Percentiles rank a stretch among this genome's conserved stretches.
These are phyloP conservation scores for Formica selysi DNA, from an alignment of 1,140 invertebrate genomes.

Conservation along the genomic window DNA sequence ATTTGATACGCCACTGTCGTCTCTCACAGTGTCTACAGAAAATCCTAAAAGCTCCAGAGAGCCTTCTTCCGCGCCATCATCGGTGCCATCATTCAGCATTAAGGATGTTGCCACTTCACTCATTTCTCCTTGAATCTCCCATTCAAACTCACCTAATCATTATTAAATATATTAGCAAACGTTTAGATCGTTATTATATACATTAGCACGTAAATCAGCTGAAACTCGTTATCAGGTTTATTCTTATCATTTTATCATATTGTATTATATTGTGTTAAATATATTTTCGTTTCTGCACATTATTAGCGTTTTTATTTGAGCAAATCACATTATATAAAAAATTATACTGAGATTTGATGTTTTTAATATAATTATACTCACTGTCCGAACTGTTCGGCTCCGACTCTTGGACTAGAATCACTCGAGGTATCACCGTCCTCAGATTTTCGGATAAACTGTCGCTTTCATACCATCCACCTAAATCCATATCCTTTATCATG, in stretches of 20 bases:
- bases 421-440: conserved; percentile 89
- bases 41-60: conserved; percentile 76
- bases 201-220: background rate
- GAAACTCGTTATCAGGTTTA: background rate
- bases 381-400: conserved; percentile 88
- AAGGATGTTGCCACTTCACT: conserved; percentile 78
- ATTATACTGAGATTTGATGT: background rate
- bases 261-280: background rate
- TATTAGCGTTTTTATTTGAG: background rate
- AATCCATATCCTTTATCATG: conserved; percentile 89
- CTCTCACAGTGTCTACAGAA: conserved; percentile 70
- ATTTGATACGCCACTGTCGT: conserved; percentile 56
- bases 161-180: conserved; percentile 22
- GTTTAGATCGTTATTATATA: conserved; percentile 35
- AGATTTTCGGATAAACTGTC: conserved; percentile 94
- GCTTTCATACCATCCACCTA: conserved; percentile 91
- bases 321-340: conserved; percentile 3
- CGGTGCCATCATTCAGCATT: conserved; percentile 81
- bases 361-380: conserved; percentile 75
- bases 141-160: conserved; percentile 81
- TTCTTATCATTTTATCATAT: background rate
- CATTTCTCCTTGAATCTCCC: conserved; percentile 83
- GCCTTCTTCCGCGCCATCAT: conserved; percentile 69
- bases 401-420: conserved; percentile 88
- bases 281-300: too few species aligned